Conservation (phyloP, 1,140 invertebrate genomes). For the Drosophila busckii region DNA sequence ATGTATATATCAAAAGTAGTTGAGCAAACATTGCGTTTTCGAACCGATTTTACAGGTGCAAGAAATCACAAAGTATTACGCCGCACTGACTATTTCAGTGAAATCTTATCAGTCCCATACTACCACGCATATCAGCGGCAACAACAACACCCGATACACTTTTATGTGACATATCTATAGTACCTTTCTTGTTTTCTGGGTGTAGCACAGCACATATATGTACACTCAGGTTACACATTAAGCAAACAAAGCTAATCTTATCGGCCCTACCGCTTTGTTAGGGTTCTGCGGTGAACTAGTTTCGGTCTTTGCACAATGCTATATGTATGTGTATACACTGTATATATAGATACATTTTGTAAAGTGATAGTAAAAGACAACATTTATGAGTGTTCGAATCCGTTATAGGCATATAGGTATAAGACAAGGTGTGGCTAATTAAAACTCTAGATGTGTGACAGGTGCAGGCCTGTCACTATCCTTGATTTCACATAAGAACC, state of each 20-base stretch:
- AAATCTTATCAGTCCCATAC: constrained; percentile 53
- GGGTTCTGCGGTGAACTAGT: not conserved
- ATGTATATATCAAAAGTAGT: not conserved
- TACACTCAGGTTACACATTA: constrained; percentile 29
- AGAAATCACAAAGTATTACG: constrained; percentile 26
- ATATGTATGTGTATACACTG: constrained; percentile 8
- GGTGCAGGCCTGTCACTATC: no score
- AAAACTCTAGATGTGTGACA: no score
- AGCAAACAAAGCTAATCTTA: constrained; percentile 45
- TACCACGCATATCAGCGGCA: constrained; percentile 26
- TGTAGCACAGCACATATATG: constrained; percentile 10
- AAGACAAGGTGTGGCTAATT: no score
- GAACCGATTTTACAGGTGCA: constrained; percentile 51
- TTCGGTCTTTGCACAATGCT: constrained; percentile 3
- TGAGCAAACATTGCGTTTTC: not conserved
- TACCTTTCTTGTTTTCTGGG: not conserved
- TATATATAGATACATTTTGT: not conserved
- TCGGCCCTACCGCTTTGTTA: constrained; percentile 12
- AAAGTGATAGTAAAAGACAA: no score
- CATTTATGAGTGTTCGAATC: no score
- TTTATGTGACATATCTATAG: constrained; percentile 5
- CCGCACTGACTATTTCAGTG: constrained; percentile 21
- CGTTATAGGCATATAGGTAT: no score
- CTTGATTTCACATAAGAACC: no score
- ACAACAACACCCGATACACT: constrained; percentile 22